Base-by-base conservation (phyloP, 2,888 invertebrate species). In the Acronicta aceris region DNA sequence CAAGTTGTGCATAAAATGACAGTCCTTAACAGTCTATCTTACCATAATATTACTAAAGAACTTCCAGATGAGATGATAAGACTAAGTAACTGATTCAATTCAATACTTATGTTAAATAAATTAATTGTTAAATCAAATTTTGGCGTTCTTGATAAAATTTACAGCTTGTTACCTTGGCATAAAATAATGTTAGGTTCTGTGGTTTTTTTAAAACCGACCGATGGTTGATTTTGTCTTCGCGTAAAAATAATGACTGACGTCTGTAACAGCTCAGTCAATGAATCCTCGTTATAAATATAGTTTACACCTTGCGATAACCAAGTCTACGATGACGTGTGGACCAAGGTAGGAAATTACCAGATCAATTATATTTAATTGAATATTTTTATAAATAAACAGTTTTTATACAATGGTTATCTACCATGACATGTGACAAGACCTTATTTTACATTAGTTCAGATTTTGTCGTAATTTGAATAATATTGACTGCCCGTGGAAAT, bases 221-320 rank as follows among this genome's bases (percentile, higher is more conserved):
- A 38, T 38, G 38, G n/a, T n/a, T 30, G 46, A 49, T 67, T 41
- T 67, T 64, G 47, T 73, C 63, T 74, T 56, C 65, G 58, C 55
- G 70, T 74, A 64, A 60, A 58, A 65, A 50, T 55, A 50, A 70
- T 65, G 48, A 43, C 57, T 25, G 43, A 53, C 57, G 43, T 59
- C 48, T 69, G 71, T 56, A 56, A 65, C 70, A 61, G 56, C 58
- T 65, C 60, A 53, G 55, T 64, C 59, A 56, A 65, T 69, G 71
- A 72, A 59, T 56, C 58, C 30, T 41, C 25, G 46, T 57, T 72
- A 65, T 57, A 70, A 66, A 72, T 65, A 65, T 53, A 66, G 47
- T 72, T 66, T 47, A 52, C 53, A 54, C 57, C 46, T 66, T 57
- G 46, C 54, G 43, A 43, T 69, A 71, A 57, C 66, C 38, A 27